Base-by-base conservation (phyloP, 64 coral and sea anemone species). In the Stylophora pistillata region DNA sequence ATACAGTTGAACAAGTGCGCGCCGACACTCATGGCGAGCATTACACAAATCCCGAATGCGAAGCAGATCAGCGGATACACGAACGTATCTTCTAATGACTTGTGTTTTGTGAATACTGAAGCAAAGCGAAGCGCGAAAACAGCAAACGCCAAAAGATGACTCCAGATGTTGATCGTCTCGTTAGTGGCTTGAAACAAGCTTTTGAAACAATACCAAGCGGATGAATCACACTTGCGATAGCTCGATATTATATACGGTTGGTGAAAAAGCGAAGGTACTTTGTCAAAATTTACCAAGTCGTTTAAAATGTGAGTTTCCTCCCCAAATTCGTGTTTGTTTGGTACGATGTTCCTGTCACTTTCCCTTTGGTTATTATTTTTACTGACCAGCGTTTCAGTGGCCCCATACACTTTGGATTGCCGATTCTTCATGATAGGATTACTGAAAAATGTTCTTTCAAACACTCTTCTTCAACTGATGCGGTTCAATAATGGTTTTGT, bases 141-240 rank as follows among this genome's bases (percentile, higher is more conserved):
- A 28, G 81, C 81, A 21, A 97, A 86, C 12, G 95, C 95, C 47
- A 97, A 59, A 18, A 55, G 56, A 83, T 97, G 95, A 70, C 91
- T 97, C 95, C 95, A 97, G 15, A 97, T 85, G 23, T 97, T 97
- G 1, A 97, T 63, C 5, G 95, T 97, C 27, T 97, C 95, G 76
- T 97, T 97, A 0, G 87, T 93, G 1, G 59, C 18, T 57, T 97
- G 61, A 32, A 90, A 76, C 20, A 93, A 56, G 65, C 95, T 97
- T 30, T 87, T 72, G 14, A 97, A n/a, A 18, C 81, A 93, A 20
- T 87, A 37, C 47, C 25, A 34, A 5, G 27, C 58, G 17, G 91
- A 87, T 0, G 89, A 70, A 12, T 82, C 56, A 25, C 89, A 91
- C 30, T 90, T 80, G 21, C 95, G 70, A 58, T 97, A 97, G 21